phyloP scores from a whole-genome alignment of 2,797 vertebrate genomes.

The Hoplostethus atlanticus region DNA sequence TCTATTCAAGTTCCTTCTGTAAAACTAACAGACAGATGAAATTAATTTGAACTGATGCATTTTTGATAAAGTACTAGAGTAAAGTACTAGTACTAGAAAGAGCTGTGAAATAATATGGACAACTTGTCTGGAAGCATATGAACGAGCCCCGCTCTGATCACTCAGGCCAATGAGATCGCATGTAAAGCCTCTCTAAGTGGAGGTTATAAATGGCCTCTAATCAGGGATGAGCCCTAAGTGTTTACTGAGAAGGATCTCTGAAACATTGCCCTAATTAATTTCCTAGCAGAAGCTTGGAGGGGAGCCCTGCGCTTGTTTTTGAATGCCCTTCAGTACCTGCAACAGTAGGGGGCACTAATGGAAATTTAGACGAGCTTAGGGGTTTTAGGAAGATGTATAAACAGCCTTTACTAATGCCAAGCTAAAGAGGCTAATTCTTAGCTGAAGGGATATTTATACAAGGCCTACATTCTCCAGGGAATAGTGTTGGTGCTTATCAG shows the following conservation, averaged over 20 bases:
- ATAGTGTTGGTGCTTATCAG: slow-evolving; percentile 55
- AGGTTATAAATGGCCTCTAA: slow-evolving; percentile 85
- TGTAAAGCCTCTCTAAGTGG: slow-evolving; percentile 77
- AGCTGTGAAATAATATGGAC: slow-evolving; percentile 40
- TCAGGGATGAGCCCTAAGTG: slow-evolving; percentile 81
- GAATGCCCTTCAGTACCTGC: slow-evolving; percentile 60
- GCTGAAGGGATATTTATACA: slow-evolving; percentile 74
- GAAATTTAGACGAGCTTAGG: slow-evolving; percentile 76
- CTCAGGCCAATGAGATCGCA: slow-evolving; percentile 74
- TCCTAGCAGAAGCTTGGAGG: slow-evolving; percentile 59
- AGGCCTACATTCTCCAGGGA: slow-evolving; percentile 64
- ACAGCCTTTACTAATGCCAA: slow-evolving; percentile 71
- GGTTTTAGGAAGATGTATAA: slow-evolving; percentile 74
- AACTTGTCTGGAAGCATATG: slow-evolving; percentile 45
- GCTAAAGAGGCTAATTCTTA: slow-evolving; percentile 76
- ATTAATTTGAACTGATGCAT: slow-evolving; percentile 13
- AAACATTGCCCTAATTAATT: slow-evolving; percentile 86
- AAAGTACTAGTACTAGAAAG: slow-evolving; percentile 40
- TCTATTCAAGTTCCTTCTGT: slow-evolving; percentile 13
- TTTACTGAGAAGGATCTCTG: slow-evolving; percentile 79
- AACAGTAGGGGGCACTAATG: slow-evolving; percentile 71
- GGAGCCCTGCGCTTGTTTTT: slow-evolving; percentile 61
- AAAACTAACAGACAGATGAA: neutral
- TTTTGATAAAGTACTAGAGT: slow-evolving; percentile 1
- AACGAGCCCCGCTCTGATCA: slow-evolving; percentile 56